phyloP scores from a whole-genome alignment of 1,140 invertebrate species.

The Eubasilissa regina region DNA sequence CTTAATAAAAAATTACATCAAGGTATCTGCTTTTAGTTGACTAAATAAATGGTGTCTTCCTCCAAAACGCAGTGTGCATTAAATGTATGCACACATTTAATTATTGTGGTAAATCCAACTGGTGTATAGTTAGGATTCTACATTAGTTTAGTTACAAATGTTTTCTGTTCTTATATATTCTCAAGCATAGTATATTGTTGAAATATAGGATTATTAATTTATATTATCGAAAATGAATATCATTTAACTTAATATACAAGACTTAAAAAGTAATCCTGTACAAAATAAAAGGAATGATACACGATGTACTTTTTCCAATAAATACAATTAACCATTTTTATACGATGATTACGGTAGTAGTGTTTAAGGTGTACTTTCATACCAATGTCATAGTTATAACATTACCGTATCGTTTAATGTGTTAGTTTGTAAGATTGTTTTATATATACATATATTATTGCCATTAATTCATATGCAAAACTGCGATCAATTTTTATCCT shows the following conservation, averaged over 20 bases:
- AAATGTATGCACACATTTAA: background rate
- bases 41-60: conserved; percentile 21
- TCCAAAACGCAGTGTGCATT: conserved; percentile 21
- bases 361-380: conserved; percentile 46
- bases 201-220: conserved; percentile 31
- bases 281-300: conserved; percentile 45
- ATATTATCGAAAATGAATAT: conserved; percentile 40
- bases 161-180: conserved; percentile 17
- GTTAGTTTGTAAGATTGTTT: conserved; percentile 43
- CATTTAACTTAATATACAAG: conserved; percentile 40
- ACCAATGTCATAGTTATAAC: conserved; percentile 33
- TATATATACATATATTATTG: conserved; percentile 26
- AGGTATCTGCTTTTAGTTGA: no score
- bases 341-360: conserved; percentile 41
- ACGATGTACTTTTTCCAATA: conserved; percentile 50
- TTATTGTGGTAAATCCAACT: background rate
- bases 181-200: conserved; percentile 22
- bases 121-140: conserved; percentile 30
- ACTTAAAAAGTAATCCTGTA: conserved; percentile 49
- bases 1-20: no score
- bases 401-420: conserved; percentile 43
- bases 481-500: conserved; percentile 12
- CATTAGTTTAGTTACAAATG: background rate
- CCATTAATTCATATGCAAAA: conserved; percentile 43
- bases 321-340: conserved; percentile 51